Evolutionary conservation across 2,113 vertebrate species (phyloP), one percentile per base, ranked within the genome.

Genomic region (Cyprinodon brontotheroides): DNA sequence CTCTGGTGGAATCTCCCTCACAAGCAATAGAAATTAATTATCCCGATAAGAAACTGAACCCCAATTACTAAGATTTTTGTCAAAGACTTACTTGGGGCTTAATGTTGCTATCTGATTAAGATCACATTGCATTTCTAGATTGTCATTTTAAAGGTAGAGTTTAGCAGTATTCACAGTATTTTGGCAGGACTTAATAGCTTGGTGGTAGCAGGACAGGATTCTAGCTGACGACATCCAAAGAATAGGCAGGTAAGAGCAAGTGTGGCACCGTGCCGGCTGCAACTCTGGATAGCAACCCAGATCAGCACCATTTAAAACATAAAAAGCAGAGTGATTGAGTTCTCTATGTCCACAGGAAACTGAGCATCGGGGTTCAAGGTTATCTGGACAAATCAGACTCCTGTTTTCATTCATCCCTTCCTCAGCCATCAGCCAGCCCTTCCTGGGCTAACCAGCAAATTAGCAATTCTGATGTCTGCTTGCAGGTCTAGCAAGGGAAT

Each of bases 401-500:
- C 87, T 86, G 90, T 93, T 93, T 87, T 90, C 86, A 83, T 90
- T 89, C 88, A 87, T 86, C 82, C 86, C 81, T 74, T 89, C 68
- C 80, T 78, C 84, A 82, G 79, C 89, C 82, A 84, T 78, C 89
- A 89, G 74, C 85, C 74, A 87, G 66, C 72, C 77, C 74, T 83
- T 87, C 86, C 75, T 78, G 77, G 81, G 85, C 84, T 84, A 92
- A 89, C 79, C 69, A 72, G 80, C 82, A 84, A 92, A 93, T 93
- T 90, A 93, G 87, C 91, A 90, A 93, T 92, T 92, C 91, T 89
- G 89, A 91, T 93, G 89, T 92, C 91, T 90, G 87, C 80, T 74
- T 86, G 88, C 82, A 88, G 84, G 90, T 88, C 92, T 89, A 84
- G 85, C 84, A 78, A 85, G 87, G 83, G 84, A 90, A 89, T 86